Base-by-base conservation (phyloP, 2,797 vertebrate genomes). In the Acestrorhynchus altus region DNA sequence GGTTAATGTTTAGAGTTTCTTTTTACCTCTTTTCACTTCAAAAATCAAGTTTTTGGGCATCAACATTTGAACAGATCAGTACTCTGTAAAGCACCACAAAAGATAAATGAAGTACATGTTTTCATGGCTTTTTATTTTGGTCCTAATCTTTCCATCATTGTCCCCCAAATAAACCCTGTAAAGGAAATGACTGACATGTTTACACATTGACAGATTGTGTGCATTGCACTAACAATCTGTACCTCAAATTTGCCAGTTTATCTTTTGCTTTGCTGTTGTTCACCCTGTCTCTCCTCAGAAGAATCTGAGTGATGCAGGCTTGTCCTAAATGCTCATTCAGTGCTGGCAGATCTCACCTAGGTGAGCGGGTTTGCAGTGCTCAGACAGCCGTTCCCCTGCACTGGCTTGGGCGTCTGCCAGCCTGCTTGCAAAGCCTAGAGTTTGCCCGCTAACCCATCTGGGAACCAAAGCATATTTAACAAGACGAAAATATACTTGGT, bases 381-480 rank as follows among this genome's bases (percentile, higher is more conserved):
- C 72, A 84, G 73, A 81, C 72, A 47, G 77, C 59, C 72, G 22
- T 51, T 77, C 76, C 78, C 64, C 75, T 59, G 79, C 44, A 39
- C 74, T 69, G 69, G 6, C 22, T 76, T 85, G 77, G 81, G 81
- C 64, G 67, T 77, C 78, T 72, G 83, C 83, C 86, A 83, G 80
- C 64, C 80, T 70, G 59, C 72, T 67, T 60, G 76, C 44, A 77
- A 82, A 84, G 56, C 73, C 44, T 70, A 65, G 76, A 72, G 31
- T 74, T 84, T 44, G 47, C 63, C 46, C 73, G 51, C 67, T 74
- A 77, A 71, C 74, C 81, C 83, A 78, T 82, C 76, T 76, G 72
- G 76, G 81, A 86, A 77, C 74, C 80, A 75, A 84, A 81, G 80
- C 72, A 74, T 79, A 81, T 83, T 86, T 80, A 83, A 86, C 72